Conservation (phyloP, 37 sponge, comb jelly and placozoan species). For the Eunapius fragilis region DNA sequence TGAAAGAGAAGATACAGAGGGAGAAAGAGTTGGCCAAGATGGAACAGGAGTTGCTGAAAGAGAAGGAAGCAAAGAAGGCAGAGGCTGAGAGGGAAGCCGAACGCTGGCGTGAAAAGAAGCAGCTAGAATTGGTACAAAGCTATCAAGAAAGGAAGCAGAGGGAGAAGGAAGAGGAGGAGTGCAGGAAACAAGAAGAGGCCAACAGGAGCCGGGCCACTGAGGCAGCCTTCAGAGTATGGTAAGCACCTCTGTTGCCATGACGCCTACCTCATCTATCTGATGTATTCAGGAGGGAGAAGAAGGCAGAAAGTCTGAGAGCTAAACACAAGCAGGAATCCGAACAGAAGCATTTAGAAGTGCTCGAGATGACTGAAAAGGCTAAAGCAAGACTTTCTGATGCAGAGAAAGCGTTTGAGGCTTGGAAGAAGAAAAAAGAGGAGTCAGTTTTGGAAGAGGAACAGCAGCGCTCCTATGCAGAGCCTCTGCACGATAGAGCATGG, state of each 20-base stretch:
- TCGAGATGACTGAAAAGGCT: background rate
- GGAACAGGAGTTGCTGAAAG: slow-evolving; percentile 1
- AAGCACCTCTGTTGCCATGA: background rate
- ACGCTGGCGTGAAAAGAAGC: slow-evolving; percentile 2
- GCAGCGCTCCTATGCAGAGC: slow-evolving; percentile 3
- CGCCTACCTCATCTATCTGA: background rate
- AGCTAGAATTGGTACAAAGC: slow-evolving; percentile 3
- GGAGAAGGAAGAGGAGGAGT: slow-evolving; percentile 17
- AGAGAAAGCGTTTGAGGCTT: slow-evolving; percentile 45
- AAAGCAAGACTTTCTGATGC: slow-evolving; percentile 1
- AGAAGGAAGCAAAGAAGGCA: slow-evolving; percentile 1
- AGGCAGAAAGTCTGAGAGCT: slow-evolving; percentile 22
- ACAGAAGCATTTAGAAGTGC: slow-evolving; percentile 2
- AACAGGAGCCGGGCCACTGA: slow-evolving; percentile 1
- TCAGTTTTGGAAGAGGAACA: slow-evolving; percentile 7
- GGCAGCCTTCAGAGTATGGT: slow-evolving; percentile 31
- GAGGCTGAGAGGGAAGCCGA: background rate
- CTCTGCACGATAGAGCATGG: slow-evolving; percentile 45
- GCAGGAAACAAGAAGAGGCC: background rate
- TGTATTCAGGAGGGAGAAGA: slow-evolving; percentile 16
- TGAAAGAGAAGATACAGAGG: slow-evolving; percentile 19
- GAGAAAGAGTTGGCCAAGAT: slow-evolving; percentile 8
- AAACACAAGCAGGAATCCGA: background rate
- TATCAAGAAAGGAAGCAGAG: slow-evolving; percentile 10
- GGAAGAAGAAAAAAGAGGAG: slow-evolving; percentile 47